Conservation (phyloP, 2,113 vertebrate genomes). For the Anhinga rufa region DNA sequence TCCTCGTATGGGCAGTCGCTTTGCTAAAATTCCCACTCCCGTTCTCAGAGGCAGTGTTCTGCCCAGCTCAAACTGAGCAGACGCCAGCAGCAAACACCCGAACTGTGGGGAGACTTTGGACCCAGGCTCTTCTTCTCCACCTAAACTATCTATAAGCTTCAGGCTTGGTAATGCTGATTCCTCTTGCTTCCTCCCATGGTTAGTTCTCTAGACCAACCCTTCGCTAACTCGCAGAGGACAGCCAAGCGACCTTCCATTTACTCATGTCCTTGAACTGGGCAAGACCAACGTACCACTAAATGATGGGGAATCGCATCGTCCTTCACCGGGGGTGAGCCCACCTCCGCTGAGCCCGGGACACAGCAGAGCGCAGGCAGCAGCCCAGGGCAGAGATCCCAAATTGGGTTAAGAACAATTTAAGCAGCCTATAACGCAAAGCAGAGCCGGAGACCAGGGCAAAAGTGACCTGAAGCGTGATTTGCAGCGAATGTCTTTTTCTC, state of each 20-base stretch:
- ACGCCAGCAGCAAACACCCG: not conserved
- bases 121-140: not conserved
- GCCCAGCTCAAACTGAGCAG: not conserved
- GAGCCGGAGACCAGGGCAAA: not conserved
- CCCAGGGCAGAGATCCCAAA: not conserved
- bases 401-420: not conserved
- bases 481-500: not conserved
- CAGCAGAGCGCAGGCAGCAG: fast-evolving
- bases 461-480: constrained; percentile 19
- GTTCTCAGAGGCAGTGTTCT: not conserved
- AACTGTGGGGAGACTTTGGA: not conserved
- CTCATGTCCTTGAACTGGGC: not conserved
- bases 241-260: fast-evolving
- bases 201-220: not conserved
- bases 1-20: fast-evolving
- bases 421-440: not conserved
- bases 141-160: not conserved
- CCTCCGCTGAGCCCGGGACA: fast-evolving
- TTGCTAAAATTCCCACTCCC: not conserved
- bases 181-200: not conserved
- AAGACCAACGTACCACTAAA: fast-evolving
- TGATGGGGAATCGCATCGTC: fast-evolving
- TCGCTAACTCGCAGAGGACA: not conserved
- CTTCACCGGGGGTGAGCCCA: not conserved
- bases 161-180: not conserved